Conservation (phyloP, 2,797 vertebrate species). For the Mormyrus hasselquistii region DNA sequence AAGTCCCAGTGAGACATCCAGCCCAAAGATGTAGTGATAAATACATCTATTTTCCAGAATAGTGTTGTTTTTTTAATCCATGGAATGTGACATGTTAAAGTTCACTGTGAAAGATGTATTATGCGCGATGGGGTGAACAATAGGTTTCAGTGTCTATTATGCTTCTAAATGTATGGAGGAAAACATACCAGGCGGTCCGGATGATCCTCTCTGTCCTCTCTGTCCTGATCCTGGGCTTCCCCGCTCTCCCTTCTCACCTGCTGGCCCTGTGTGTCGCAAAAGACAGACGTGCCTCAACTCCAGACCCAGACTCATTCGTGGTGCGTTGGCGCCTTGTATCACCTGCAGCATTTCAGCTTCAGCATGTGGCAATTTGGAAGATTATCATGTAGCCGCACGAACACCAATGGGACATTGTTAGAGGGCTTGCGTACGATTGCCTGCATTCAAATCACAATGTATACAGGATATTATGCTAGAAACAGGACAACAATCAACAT, state of each 20-base stretch:
- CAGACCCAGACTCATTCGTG: background rate
- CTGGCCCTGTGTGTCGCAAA: conserved; percentile 57
- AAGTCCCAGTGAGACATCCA: background rate
- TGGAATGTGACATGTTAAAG: background rate
- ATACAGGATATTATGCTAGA: background rate
- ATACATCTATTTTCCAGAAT: background rate
- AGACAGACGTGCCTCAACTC: background rate
- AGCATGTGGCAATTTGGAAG: background rate
- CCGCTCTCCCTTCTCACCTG: conserved; percentile 91
- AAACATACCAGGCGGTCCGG: conserved; percentile 76
- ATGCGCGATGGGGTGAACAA: background rate
- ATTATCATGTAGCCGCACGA: too few relatives aligned
- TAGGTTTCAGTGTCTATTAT: background rate
- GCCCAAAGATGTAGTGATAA: background rate
- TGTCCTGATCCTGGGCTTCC: conserved; percentile 68
- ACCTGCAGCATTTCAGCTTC: background rate
- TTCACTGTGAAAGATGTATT: conserved; percentile 3
- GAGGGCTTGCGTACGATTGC: background rate
- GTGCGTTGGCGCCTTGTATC: background rate
- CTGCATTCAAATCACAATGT: background rate
- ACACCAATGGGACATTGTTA: background rate
- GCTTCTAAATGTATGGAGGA: background rate
- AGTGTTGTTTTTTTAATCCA: background rate
- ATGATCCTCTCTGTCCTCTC: conserved; percentile 75
- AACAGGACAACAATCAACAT: background rate